These are phyloP conservation scores for Corythornis leucogaster DNA, from an alignment of 2,797 vertebrate genomes.

Conservation along the genomic window DNA sequence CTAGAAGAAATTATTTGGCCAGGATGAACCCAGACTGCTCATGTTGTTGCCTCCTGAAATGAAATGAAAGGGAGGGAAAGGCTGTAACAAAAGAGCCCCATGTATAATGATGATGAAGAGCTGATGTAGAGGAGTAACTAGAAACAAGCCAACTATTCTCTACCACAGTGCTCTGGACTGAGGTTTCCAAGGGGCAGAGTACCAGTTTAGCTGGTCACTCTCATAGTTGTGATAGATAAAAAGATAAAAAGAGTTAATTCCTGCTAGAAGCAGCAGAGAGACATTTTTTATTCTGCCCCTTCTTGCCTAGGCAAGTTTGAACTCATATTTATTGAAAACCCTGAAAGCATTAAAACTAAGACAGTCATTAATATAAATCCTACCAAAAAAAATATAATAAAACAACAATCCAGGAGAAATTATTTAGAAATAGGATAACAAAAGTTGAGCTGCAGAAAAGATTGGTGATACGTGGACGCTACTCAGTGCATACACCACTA, in stretches of 20 bases:
- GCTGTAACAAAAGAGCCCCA: no score
- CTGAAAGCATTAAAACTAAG: neutral
- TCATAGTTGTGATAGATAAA: neutral
- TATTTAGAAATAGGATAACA: neutral
- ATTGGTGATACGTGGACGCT: neutral
- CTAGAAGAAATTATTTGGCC: neutral
- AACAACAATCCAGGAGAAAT: neutral
- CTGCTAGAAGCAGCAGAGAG: neutral
- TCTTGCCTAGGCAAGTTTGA: neutral
- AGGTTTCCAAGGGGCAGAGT: neutral
- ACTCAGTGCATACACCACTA: neutral
- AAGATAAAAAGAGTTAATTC: neutral
- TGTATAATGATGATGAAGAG: neutral
- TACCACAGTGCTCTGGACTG: neutral
- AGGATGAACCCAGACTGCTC: neutral
- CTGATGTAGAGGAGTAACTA: neutral
- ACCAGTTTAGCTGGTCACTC: neutral
- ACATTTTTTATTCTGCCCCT: neutral
- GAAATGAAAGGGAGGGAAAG: no score
- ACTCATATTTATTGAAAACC: neutral
- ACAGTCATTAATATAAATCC: neutral
- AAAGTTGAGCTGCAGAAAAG: neutral
- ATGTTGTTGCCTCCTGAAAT: neutral
- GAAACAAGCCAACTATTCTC: neutral
- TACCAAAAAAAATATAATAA: neutral